Base-by-base conservation (phyloP, 2,888 invertebrate species). In the Keiferia lycopersicella region DNA sequence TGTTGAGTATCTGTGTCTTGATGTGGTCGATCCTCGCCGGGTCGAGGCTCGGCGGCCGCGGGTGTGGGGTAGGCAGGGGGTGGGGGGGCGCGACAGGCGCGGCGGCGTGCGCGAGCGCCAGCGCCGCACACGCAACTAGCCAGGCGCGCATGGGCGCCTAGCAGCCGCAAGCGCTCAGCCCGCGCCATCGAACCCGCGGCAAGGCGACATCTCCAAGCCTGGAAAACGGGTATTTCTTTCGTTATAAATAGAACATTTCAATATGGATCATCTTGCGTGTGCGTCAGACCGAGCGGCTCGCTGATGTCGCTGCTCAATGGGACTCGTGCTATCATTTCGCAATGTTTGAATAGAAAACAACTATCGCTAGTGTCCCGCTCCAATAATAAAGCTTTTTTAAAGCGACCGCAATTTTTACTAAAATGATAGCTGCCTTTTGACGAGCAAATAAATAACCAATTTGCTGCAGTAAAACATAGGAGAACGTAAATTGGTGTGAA, bases 101-200 rank as follows among this genome's bases (percentile, higher is more conserved):
- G 73, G 73, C 71, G 74, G 74, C 75, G 73, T 74, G 84, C 87
- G 86, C 87, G 79, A 88, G 85, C 86, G 89, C 89, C 80, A 86
- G 86, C 87, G 86, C 86, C 89, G 89, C 90, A 85, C 87, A 87
- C 88, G 88, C 84, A 68, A 88, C 76, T 79, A 88, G 88, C 87
- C 88, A 87, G 88, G 88, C 90, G 81, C 81, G 80, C 80, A 61
- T 64, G 59, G 85, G 90, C 89, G 89, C 88, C 91, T 88, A 88
- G 87, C 91, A 86, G 76, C 66, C 74, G 66, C 77, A 80, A 77
- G 80, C 83, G 82, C 82, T 87, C 80, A 88, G 78, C 90, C 89
- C 79, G 83, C 89, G 83, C 89, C 90, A 88, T 90, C 84, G 84
- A 81, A 84, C 80, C 83, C 85, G 81, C 80, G 86, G 83, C 86